Evolutionary conservation across 1,140 invertebrate genomes (phyloP), one percentile per base, ranked within the genome.

Genomic region (Steinernema khuongi): DNA sequence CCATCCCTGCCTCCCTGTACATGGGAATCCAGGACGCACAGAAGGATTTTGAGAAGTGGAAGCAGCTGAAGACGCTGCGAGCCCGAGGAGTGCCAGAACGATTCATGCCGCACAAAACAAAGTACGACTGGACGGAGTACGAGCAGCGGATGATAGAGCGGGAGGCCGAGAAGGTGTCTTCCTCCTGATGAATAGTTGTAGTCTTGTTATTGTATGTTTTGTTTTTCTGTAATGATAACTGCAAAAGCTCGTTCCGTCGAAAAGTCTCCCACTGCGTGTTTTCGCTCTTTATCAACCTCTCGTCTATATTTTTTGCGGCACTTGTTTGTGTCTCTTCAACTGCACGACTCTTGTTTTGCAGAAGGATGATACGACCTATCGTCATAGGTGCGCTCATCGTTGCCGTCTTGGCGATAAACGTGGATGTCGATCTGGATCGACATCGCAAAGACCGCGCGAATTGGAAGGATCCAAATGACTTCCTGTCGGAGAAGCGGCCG

Each of bases 31-130:
- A 50, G 30, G 76, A 77, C 66, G 68, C 73, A 1, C 69, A 72
- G 31, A 74, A 77, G 31, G 76, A 77, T 30, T 77, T 75, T 60
- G 76, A 77, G 32, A 76, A 76, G 44, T 77, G 76, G 76, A 77
- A 77, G 31, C 73, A 77, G 33, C 41, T 77, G 50, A 60, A 68
- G 29, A 28, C 73, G 28, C 43, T 77, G 14, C 28, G 71, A n/a
- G 67, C 71, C 22, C 67, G 69, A 73, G 74, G 74, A 22, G 50
- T 74, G 17, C 73, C 73, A 1, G 73, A 74, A 60, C 70, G 73
- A 36, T 77, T 77, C 32, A 50, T 75, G 67, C 76, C 76, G 7
- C 72, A 77, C 74, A 71, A 73, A 28, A 75, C 73, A 44, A 77
- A 77, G 31, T 77, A 77, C 70, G 76, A 77, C 69, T 77, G 76